Evolutionary conservation across 2,888 invertebrate species (phyloP).

Genomic region (Coelinius sp.): DNA sequence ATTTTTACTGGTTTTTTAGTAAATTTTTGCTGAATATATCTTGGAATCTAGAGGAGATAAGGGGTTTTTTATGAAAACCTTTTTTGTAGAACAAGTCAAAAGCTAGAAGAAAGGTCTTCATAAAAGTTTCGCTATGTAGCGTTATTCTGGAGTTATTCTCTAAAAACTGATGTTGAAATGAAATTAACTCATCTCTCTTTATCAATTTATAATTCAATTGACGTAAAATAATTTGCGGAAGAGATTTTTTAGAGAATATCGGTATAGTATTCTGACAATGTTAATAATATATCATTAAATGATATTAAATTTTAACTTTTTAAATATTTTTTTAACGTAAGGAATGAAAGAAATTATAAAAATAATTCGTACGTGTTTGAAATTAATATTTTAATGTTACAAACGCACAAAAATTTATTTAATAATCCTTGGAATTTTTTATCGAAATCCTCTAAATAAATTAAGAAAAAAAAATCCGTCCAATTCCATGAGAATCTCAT

Average conservation of each 20-base stretch:
- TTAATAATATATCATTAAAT: too few relatives aligned
- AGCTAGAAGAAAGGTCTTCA: too few relatives aligned
- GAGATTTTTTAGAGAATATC: not conserved
- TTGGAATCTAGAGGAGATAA: not conserved
- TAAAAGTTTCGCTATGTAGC: not conserved
- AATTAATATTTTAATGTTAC: too few relatives aligned
- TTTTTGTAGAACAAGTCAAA: not conserved
- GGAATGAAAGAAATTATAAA: not conserved
- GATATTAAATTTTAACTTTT: too few relatives aligned
- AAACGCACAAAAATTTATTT: not conserved
- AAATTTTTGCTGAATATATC: too few relatives aligned
- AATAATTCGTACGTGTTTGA: too few relatives aligned
- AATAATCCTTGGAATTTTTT: not conserved
- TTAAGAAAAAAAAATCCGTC: not conserved
- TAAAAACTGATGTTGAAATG: not conserved
- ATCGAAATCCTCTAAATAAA: not conserved
- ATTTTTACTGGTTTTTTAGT: too few relatives aligned
- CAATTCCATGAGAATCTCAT: constrained; percentile 6
- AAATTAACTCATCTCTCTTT: not conserved
- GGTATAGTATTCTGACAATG: not conserved
- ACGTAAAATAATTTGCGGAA: not conserved
- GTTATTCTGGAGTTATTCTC: not conserved
- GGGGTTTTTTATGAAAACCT: not conserved
- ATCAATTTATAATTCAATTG: not conserved
- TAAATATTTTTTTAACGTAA: not conserved